These are phyloP conservation scores for Podotricha telesiphe DNA, from an alignment of 2,888 invertebrate species.

Conservation along the genomic window DNA sequence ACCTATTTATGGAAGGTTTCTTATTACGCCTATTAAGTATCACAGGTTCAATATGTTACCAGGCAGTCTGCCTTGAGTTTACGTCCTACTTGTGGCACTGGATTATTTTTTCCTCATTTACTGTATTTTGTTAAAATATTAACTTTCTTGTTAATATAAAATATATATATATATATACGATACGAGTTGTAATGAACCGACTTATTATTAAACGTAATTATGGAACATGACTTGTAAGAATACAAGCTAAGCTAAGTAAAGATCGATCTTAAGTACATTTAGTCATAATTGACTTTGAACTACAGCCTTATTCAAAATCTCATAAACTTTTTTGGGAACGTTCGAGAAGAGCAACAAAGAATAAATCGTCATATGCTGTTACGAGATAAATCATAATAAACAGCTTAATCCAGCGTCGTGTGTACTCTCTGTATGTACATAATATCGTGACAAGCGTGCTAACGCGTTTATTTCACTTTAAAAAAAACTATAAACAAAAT, in stretches of 20 bases:
- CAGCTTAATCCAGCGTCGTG: conserved; percentile 11
- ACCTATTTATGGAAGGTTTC: conserved; percentile 28
- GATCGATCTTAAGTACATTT: background rate
- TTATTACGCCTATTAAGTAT: conserved; percentile 26
- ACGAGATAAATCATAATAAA: conserved; percentile 38
- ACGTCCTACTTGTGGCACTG: conserved; percentile 8
- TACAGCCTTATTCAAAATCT: background rate
- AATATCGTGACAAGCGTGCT: conserved; percentile 34
- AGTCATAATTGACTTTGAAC: background rate
- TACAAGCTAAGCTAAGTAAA: background rate
- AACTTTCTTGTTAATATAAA: background rate
- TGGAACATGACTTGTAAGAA: conserved; percentile 6
- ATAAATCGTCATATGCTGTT: conserved; percentile 15
- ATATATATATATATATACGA: too few species aligned
- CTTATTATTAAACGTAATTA: background rate
- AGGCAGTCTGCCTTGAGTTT: conserved; percentile 35
- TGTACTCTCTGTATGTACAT: conserved; percentile 1
- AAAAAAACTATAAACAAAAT: conserved; percentile 22
- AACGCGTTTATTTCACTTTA: conserved; percentile 31
- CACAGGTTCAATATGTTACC: conserved; percentile 33
- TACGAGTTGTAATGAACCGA: too few species aligned
- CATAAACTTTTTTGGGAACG: background rate
- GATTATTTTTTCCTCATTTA: conserved; percentile 22
- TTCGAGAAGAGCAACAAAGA: conserved; percentile 24
- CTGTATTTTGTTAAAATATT: background rate